phyloP scores from a whole-genome alignment of 2,888 invertebrate species.

The Nephrotoma flavescens region DNA sequence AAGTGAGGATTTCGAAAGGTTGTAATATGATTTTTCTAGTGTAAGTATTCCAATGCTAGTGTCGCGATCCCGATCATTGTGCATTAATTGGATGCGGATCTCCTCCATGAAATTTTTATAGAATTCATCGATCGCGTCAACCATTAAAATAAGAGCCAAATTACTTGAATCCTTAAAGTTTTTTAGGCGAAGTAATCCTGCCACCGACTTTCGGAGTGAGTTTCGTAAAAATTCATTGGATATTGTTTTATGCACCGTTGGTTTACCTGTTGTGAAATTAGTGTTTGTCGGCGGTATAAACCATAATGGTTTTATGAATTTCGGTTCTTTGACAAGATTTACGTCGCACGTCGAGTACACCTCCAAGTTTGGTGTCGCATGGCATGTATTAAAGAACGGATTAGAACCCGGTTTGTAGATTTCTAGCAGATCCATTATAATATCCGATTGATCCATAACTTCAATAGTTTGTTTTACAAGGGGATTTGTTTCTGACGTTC shows the following conservation, averaged over 20 bases:
- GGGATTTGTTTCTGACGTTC: constrained; percentile 18
- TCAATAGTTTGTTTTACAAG: constrained; percentile 30
- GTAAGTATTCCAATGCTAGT: constrained; percentile 15
- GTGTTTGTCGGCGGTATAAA: constrained; percentile 26
- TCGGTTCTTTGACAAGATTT: constrained; percentile 23
- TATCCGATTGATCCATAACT: constrained; percentile 31
- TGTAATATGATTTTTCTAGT: constrained; percentile 25
- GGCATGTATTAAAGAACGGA: constrained; percentile 27
- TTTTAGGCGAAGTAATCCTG: constrained; percentile 26
- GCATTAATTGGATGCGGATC: constrained; percentile 16
- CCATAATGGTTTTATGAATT: constrained; percentile 23
- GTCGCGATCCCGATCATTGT: constrained; percentile 11
- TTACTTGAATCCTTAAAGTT: constrained; percentile 29
- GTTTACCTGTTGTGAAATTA: constrained; percentile 22
- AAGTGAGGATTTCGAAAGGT: constrained; percentile 24
- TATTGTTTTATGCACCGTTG: constrained; percentile 20
- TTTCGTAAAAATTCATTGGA: constrained; percentile 20
- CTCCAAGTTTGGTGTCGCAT: constrained; percentile 30
- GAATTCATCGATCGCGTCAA: constrained; percentile 28
- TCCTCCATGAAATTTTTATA: constrained; percentile 21
- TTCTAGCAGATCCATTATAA: constrained; percentile 28
- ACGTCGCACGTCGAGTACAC: constrained; percentile 28
- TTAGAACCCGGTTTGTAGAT: constrained; percentile 21
- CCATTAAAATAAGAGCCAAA: constrained; percentile 22
- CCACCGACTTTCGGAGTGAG: constrained; percentile 25